Base-by-base conservation (phyloP, 1,140 invertebrate genomes). In the Archivesica marissinica region DNA sequence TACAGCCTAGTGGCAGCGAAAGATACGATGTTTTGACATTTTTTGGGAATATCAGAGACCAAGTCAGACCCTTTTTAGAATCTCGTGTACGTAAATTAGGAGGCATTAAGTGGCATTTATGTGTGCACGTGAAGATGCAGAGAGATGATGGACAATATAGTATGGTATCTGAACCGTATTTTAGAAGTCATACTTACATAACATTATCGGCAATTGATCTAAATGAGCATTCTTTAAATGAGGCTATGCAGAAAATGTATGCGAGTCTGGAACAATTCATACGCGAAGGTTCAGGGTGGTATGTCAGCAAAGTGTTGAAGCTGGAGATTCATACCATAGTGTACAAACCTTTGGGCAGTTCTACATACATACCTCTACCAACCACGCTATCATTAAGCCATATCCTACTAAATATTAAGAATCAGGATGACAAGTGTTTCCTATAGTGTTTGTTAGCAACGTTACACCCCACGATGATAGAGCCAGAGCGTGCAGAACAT, bases 21-120 rank as follows among this genome's bases (percentile, higher is more conserved):
- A 33, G 39, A 64, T 78, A 78, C 54, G 76, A 78, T 64, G 13
- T 78, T 2, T 30, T 64, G 33, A 64, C 15, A 30, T 78, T 78
- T 64, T 78, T 78, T 50, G 76, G 13, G 17, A 78, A 78, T 50
- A 56, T 39, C 30, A 39, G 76, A 38, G 76, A 78, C 44, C 54
- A 64, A 61, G 38, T 78, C 28, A 56, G 33, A 6, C 25, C 2
- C 4, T 56, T 56, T 78, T 61, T 80, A 70, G 61, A 52, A 3
- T 35, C 33, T 35, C 78, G 78, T 30, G 38, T 28, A 33, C 20
- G 38, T 25, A 50, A 38, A 44, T 64, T 64, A 47, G 30, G 38
- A 28, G 78, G 78, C 6, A 80, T 80, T 39, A 68, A 80, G 23
- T 80, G 78, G 78, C 47, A 70, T 33, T 56, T 80, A 47, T 80